A percentile compares a stretch with the other conserved stretches of the same genome.
phyloP scores from a whole-genome alignment of 1,140 invertebrate species.

The Pogonognathellus flavescens region DNA sequence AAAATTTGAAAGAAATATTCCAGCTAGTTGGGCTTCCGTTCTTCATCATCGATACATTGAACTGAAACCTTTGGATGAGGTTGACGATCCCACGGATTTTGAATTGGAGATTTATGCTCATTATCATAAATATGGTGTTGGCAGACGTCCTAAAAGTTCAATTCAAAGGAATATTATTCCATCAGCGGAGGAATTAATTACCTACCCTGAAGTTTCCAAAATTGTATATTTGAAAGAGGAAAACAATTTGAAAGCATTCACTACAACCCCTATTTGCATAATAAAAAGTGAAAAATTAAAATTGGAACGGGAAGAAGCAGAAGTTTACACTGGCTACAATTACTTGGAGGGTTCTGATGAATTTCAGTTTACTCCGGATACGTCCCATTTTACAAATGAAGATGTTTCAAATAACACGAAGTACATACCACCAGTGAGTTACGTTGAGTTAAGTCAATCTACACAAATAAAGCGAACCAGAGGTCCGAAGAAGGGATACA shows the following conservation, averaged over 20 bases:
- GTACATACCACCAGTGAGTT: neutral
- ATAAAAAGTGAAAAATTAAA: neutral
- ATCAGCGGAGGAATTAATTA: neutral
- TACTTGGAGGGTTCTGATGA: neutral
- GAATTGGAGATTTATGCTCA: slow-evolving; percentile 19
- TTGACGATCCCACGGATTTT: slow-evolving; percentile 19
- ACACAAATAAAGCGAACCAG: neutral
- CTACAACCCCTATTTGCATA: neutral
- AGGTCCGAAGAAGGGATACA: neutral
- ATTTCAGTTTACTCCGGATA: neutral
- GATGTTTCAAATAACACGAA: neutral
- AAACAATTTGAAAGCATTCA: neutral
- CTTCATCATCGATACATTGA: neutral
- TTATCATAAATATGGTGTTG: neutral
- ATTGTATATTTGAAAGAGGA: neutral
- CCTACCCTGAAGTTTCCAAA: neutral
- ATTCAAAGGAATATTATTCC: neutral
- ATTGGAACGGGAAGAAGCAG: neutral
- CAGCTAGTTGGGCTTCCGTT: neutral
- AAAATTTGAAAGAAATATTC: neutral
- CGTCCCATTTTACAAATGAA: neutral
- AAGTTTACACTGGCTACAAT: neutral
- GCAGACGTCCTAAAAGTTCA: neutral
- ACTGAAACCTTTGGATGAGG: neutral
- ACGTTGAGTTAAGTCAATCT: too few relatives aligned